Evolutionary conservation across 2,797 vertebrate genomes (phyloP), one percentile per base, ranked within the genome.

Genomic region (Neoniphon sammara): DNA sequence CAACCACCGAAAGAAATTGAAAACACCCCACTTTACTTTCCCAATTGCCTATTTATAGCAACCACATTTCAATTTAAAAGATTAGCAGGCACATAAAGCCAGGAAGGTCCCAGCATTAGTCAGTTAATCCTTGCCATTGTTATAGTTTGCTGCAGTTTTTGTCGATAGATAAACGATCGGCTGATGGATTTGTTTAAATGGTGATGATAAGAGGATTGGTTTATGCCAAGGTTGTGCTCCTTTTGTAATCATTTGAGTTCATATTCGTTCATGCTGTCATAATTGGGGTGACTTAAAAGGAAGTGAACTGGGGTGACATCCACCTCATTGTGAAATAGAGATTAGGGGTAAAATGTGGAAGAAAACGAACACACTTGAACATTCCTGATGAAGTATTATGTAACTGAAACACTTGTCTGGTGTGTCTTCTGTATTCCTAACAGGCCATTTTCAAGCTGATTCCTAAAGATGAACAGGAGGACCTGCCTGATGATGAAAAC

Each of bases 371-470:
- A 44, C 14, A 44, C 42, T 14, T 18, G 17, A 7, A 3, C 18
- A n/a, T 7, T 49, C 8, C 18, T 49, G 7, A n/a, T n/a, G 47
- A 39, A 42, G 18, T n/a, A 2, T n/a, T 9, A 57, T 20, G 5
- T 7, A 20, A 7, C 34, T 44, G 58, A 4, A n/a, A 21, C 18
- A 36, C 36, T 44, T 53, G 10, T 52, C 8, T 21, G 20, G 2
- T 31, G 3, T 72, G 9, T 46, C 64, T n/a, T 39, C n/a, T 10
- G 9, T 57, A 36, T 68, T 27, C 14, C 15, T 18, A 15, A 66
- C 85, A 97, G 96, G 94, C 96, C 0, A 96, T 97, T 87, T 97
- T 97, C 78, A 96, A 95, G 84, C 94, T 97, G 91, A 96, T 96
- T 77, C 95, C 91, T 5, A 84, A 87, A 23, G 93, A 95, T 7